Evolutionary conservation across 2,888 invertebrate genomes (phyloP), one percentile per base, ranked within the genome.

Genomic region (Melieria crassipennis): DNA sequence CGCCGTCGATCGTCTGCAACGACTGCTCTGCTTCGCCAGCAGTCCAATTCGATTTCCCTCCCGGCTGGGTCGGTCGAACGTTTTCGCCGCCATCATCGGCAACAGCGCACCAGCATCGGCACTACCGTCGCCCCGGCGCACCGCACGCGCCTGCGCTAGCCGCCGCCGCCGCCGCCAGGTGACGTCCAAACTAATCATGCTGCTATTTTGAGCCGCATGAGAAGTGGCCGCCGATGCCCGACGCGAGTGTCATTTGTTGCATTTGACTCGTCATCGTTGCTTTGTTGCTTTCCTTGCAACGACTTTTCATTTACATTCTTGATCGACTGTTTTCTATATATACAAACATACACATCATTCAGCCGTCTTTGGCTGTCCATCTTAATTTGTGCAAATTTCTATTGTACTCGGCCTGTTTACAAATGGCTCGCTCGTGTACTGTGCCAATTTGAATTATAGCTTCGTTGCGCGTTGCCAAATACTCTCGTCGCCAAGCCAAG

Each of bases 131-230:
- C 7, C 30, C 47, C 11, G 30, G 45, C 43, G 4, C 5, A 43
- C 16, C 11, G 46, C 46, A 47, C 46, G 48, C 9, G 5, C 57
- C 13, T 13, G 45, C 6, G 30, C 43, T 9, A 16, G 56, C 55
- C 42, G 75, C 76, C 74, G 30, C 30, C 16, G n/a, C 48, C 75
- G 75, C 77, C 80, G 79, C 80, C 81, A 79, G 81, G 82, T 81
- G 82, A 81, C 79, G 82, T 82, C 78, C 74, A 74, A 73, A 77
- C 76, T 78, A 82, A 81, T 81, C 80, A 81, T 77, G 67, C 73
- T 76, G 77, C 82, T 81, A 81, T 81, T 81, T 81, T 75, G 61
- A 77, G 73, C 64, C 30, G n/a, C 47, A 69, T 69, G 69, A 65
- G 30, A 30, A 30, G 30, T 30, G 30, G 30, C 30, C 30, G 30